Evolutionary conservation across 2,888 invertebrate genomes (phyloP), one percentile per base, ranked within the genome.

Genomic region (Cosmia pyralina): DNA sequence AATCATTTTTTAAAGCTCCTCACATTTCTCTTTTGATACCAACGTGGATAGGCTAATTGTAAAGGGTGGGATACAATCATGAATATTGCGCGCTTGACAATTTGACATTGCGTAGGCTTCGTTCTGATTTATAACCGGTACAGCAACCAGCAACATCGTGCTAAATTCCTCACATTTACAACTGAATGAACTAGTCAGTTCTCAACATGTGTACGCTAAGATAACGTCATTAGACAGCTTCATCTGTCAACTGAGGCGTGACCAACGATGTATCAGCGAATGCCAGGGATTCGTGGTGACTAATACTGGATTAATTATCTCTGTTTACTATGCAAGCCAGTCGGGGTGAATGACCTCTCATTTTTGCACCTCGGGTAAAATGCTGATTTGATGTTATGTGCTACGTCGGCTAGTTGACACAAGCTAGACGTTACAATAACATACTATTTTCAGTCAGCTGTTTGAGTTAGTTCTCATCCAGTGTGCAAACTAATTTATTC

Each of bases 181-280:
- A 73, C 48, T 46, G 64, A 81, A 75, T 84, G 67, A 65, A 70
- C 69, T 75, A 75, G 76, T 75, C 69, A 64, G 76, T 60, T n/a
- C 52, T 57, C 53, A 48, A 70, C 69, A 66, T 80, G 69, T 75
- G 76, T 63, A 57, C 52, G 59, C 52, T 64, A 64, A 81, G 81
- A 84, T 81, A 81, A 84, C 77, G 84, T 81, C 81, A 84, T 84
- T 84, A 75, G 57, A 81, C 67, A 70, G 76, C 67, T 81, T 81
- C 84, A 50, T 67, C 76, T 84, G 81, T 84, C 81, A 75, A 68
- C 28, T 70, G 82, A 69, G 67, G 64, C 76, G 77, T 81, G 69
- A 75, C 82, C 69, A 57, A 75, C 11, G 69, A 75, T 69, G 38
- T 84, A 81, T 84, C 81, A 19, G 66, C 57, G 75, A 67, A 69